A percentile compares a stretch with the other conserved stretches of the same genome.
These are phyloP conservation scores for Drosophila planitibia DNA, from an alignment of 2,888 invertebrate genomes.

Conservation along the genomic window DNA sequence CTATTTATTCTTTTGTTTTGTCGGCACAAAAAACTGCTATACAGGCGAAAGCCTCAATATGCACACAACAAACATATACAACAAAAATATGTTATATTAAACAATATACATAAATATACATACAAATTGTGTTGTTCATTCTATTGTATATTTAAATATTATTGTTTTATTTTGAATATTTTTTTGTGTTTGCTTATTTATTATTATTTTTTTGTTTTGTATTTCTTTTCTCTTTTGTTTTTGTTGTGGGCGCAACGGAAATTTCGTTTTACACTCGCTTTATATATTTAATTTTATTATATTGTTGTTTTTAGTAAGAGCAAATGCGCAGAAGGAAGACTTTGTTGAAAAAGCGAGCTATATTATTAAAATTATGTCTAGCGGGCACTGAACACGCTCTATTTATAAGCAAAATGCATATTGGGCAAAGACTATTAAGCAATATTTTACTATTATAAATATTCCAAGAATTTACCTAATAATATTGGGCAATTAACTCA, in stretches of 20 bases:
- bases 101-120: neutral
- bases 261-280: slow-evolving; percentile 69
- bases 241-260: slow-evolving; percentile 64
- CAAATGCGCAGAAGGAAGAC: slow-evolving; percentile 61
- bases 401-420: neutral
- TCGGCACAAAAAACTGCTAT: slow-evolving; percentile 34
- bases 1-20: slow-evolving; percentile 3
- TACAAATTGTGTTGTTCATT: slow-evolving; percentile 18
- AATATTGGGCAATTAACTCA: neutral
- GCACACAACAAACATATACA: slow-evolving; percentile 2
- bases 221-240: slow-evolving; percentile 35
- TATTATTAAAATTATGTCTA: neutral
- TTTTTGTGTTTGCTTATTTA: slow-evolving; percentile 18
- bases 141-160: slow-evolving; percentile 44
- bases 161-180: slow-evolving; percentile 41
- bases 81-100: neutral
- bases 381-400: neutral
- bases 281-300: slow-evolving; percentile 74
- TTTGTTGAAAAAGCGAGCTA: slow-evolving; percentile 31
- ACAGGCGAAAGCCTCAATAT: slow-evolving; percentile 22
- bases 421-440: neutral
- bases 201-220: slow-evolving; percentile 21
- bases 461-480: neutral
- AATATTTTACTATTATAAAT: neutral
- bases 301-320: slow-evolving; percentile 42